Evolutionary conservation across 2,113 vertebrate genomes (phyloP).

Genomic region (Mobula hypostoma): DNA sequence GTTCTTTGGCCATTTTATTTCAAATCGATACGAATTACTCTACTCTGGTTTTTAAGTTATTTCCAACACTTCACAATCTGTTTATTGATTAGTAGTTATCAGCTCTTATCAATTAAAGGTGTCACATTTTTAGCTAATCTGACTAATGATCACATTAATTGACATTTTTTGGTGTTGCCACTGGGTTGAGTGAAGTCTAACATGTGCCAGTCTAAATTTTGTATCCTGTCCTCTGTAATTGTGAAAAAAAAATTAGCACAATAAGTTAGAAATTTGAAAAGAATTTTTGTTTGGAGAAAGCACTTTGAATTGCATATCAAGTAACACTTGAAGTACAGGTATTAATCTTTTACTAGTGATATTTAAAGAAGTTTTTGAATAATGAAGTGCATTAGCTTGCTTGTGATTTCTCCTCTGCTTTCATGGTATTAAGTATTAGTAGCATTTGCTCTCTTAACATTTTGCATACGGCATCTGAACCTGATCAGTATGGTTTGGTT

Average conservation of each 20-base stretch:
- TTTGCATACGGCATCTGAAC: not conserved
- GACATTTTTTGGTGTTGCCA: not conserved
- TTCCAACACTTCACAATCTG: not conserved
- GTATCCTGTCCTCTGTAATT: constrained; percentile 14
- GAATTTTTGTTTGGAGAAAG: not conserved
- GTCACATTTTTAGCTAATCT: not conserved
- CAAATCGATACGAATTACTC: not conserved
- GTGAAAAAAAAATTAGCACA: not conserved
- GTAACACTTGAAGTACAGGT: not conserved
- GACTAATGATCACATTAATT: not conserved
- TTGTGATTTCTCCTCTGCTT: not conserved
- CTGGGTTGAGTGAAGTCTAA: not conserved
- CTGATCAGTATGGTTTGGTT: not conserved
- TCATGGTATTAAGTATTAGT: not conserved
- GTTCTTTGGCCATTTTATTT: not conserved
- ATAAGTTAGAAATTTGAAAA: not conserved
- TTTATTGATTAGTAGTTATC: not conserved
- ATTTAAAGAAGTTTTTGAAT: not conserved
- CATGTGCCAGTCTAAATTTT: not conserved
- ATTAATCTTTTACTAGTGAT: not conserved
- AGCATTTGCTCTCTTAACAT: not conserved
- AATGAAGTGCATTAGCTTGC: not conserved
- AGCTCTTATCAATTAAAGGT: not conserved
- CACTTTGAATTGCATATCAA: not conserved
- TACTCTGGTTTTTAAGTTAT: not conserved